Conservation (phyloP, 2,888 invertebrate genomes). For the Atethmia centrago region DNA sequence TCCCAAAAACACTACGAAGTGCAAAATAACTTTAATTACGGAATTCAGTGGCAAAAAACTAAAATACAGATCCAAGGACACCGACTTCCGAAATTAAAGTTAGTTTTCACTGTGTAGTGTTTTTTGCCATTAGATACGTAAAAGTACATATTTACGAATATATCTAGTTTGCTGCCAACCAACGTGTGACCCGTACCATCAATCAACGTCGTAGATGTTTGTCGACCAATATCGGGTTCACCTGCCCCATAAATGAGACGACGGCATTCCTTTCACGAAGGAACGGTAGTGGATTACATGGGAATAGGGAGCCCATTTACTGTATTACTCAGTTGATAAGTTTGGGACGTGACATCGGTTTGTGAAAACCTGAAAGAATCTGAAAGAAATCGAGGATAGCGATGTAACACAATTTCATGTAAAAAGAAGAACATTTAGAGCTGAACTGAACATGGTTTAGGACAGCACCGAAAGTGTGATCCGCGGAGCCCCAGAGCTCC, state of each 20-base stretch:
- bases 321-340: slow-evolving; percentile 14
- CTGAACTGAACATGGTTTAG: no score
- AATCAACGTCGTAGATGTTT: slow-evolving; percentile 80
- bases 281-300: slow-evolving; percentile 51
- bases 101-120: no score
- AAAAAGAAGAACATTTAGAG: no score
- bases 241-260: slow-evolving; percentile 77
- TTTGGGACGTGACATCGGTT: neutral
- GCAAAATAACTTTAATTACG: no score
- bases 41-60: no score
- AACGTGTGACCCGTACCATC: slow-evolving; percentile 76
- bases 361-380: neutral
- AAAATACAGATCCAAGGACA: no score
- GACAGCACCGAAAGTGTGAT: no score
- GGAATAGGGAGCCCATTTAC: slow-evolving; percentile 26
- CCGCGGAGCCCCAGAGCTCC: no score
- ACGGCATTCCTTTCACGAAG: slow-evolving; percentile 63
- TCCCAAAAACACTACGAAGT: no score
- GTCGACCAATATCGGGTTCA: slow-evolving; percentile 81
- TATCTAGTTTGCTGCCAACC: slow-evolving; percentile 66
- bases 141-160: neutral
- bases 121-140: neutral
- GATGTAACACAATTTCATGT: neutral
- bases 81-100: no score
- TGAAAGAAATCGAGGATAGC: neutral